Conservation (phyloP, 1,140 invertebrate genomes). For the Goniozus legneri region DNA sequence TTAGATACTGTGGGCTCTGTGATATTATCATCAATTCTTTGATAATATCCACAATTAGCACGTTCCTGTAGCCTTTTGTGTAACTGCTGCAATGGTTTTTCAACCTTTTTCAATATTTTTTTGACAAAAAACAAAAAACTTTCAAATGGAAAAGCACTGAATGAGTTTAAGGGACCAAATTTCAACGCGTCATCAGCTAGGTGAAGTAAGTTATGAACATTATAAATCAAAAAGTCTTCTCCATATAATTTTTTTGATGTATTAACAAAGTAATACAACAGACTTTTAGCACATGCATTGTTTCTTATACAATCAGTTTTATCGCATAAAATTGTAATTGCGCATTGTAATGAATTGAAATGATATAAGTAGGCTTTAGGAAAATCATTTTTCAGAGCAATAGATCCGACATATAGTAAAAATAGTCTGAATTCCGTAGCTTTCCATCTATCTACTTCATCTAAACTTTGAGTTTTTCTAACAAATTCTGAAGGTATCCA, state of each 20-base stretch:
- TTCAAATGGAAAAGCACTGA: conserved; percentile 2
- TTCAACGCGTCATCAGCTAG: conserved; percentile 1
- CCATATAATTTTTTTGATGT: conserved; percentile 5
- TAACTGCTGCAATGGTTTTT: not conserved
- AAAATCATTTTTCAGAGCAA: conserved; percentile 16
- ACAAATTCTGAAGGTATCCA: conserved; percentile 26
- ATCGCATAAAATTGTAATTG: conserved; percentile 7
- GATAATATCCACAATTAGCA: too few relatives aligned
- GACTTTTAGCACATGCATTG: conserved; percentile 4
- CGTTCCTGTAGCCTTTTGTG: not conserved
- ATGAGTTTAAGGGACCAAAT: conserved; percentile 12
- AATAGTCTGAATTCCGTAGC: conserved; percentile 32
- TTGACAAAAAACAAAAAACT: not conserved
- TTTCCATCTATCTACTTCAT: conserved; percentile 25
- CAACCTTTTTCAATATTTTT: not conserved
- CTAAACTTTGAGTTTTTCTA: conserved; percentile 25
- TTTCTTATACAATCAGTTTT: not conserved
- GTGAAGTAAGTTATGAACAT: conserved; percentile 11
- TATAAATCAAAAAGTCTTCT: conserved; percentile 8
- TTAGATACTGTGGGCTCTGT: too few relatives aligned
- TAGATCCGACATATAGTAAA: conserved; percentile 25
- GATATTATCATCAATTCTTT: too few relatives aligned
- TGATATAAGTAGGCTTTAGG: conserved; percentile 1
- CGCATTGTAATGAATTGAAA: conserved; percentile 1
- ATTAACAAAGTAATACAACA: conserved; percentile 6